phyloP scores from a whole-genome alignment of 2,113 vertebrate genomes.

The Lepidiolamprologus cunningtoni region DNA sequence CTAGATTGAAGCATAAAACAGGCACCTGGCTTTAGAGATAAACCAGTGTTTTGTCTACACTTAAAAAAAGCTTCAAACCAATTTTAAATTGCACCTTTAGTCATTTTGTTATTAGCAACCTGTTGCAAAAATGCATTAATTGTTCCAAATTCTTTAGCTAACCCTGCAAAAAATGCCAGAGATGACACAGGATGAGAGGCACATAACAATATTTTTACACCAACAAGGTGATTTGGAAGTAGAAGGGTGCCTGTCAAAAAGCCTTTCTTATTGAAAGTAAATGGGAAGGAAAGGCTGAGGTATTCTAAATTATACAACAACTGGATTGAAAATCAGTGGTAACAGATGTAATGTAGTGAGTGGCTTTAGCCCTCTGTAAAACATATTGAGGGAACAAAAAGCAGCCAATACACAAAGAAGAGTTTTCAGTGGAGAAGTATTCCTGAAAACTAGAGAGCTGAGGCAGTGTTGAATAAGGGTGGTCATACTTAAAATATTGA shows the following conservation, averaged over 20 bases:
- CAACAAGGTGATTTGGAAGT: neutral
- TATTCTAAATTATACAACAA: neutral
- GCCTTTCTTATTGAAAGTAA: neutral
- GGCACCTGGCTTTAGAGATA: neutral
- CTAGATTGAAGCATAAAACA: neutral
- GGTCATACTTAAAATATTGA: neutral
- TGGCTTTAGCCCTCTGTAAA: neutral
- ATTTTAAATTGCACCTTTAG: neutral
- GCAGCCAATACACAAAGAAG: fast-evolving
- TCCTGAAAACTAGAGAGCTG: neutral
- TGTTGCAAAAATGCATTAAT: neutral
- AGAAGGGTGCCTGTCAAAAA: neutral
- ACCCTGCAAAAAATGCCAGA: neutral
- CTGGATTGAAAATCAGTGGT: neutral
- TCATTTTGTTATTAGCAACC: neutral
- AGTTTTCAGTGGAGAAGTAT: neutral
- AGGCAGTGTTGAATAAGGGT: neutral
- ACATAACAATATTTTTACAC: neutral
- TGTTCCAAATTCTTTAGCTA: neutral
- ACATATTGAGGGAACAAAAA: neutral
- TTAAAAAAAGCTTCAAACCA: neutral
- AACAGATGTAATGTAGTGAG: neutral
- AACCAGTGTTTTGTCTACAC: neutral
- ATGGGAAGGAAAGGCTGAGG: neutral
- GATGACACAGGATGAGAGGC: neutral